phyloP scores from a whole-genome alignment of 2,113 vertebrate species.

The Cebus imitator region DNA sequence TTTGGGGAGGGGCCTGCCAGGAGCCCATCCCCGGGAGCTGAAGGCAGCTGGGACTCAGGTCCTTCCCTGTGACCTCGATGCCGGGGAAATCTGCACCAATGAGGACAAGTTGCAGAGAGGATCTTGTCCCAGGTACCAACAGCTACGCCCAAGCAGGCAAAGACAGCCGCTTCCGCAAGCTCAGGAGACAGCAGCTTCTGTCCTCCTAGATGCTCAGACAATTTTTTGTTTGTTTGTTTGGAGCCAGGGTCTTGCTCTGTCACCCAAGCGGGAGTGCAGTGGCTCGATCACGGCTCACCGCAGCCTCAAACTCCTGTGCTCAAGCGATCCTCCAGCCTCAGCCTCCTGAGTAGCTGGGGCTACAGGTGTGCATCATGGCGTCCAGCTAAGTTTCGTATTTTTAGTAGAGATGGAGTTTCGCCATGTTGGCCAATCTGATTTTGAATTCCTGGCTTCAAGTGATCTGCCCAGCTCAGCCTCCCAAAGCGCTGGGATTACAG shows the following conservation, averaged over 20 bases:
- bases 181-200: neutral
- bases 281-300: neutral
- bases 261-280: neutral
- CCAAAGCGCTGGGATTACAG: neutral
- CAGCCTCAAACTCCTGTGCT: neutral
- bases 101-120: neutral
- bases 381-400: neutral
- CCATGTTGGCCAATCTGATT: neutral
- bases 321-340: neutral
- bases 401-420: neutral
- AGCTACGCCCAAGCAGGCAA: neutral
- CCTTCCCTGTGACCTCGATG: neutral
- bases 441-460: too few relatives aligned
- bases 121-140: neutral
- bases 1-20: neutral
- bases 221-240: neutral
- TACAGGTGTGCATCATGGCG: accelerated
- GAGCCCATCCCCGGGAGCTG: neutral
- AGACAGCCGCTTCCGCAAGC: neutral
- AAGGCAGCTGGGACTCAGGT: neutral
- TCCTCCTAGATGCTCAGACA: too few relatives aligned
- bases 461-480: neutral
- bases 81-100: neutral
- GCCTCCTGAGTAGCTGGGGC: neutral
- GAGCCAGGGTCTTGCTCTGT: neutral